Base-by-base conservation (phyloP, 2,113 vertebrate species). In the Stigmatopora argus region DNA sequence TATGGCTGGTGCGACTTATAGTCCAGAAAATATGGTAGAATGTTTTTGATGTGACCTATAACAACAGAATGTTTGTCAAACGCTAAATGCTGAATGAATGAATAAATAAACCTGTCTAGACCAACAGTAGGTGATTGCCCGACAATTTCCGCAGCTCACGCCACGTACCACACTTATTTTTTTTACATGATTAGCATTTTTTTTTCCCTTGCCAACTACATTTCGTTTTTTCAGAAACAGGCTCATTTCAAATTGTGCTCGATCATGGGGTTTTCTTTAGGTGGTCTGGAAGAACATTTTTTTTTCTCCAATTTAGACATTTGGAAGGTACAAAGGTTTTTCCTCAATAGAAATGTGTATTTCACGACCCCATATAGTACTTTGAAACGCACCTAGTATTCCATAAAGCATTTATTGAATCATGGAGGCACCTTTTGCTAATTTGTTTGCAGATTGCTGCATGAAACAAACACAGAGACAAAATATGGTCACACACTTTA, bases 211-310 rank as follows among this genome's bases (percentile, higher is more conserved):
- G 62, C 53, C 58, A 47, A 12, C 6, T 65, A 71, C 70, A 69
- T 76, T 72, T 46, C 73, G 12, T 58, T 60, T n/a, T 73, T 69
- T 62, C 65, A n/a, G n/a, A n/a, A n/a, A n/a, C n/a, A 56, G 62
- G n/a, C 59, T 67, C 61, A 47, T 44, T n/a, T n/a, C n/a, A n/a
- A n/a, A n/a, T n/a, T n/a, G n/a, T 31, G 45, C n/a, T 48, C 73
- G 68, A 61, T 17, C 45, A 71, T 45, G 56, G 19, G 23, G 9
- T 41, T 49, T 63, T 66, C 56, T 34, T 52, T 1, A 9, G 31
- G 48, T 18, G 45, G 63, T 51, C 35, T 35, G 21, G 4, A 5
- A 55, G 10, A 31, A 31, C 49, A 11, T 8, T 10, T 3, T 31
- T 68, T 56, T 64, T 52, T 62, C 66, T 64, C 35, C n/a, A n/a